Base-by-base conservation (phyloP, 2,888 invertebrate species). In the Athalia circularis region DNA sequence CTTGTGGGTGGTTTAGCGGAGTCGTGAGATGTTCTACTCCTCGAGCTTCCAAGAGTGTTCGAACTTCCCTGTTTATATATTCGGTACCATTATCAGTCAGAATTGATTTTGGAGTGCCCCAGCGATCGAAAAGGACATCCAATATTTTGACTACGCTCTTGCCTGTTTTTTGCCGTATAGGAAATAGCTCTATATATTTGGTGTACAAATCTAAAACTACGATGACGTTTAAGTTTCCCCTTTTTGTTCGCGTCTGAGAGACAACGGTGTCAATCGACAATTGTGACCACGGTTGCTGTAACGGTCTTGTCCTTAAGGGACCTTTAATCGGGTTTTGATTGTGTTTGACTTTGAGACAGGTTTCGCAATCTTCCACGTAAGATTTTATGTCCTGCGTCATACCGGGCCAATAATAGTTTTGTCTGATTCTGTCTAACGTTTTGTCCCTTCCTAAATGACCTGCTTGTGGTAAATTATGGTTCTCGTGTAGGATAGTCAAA, bases 371-470 rank as follows among this genome's bases (percentile, higher is more conserved):
- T 45, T 77, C 50, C 0, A 80, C 54, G 5, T 76, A 75, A 6
- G 65, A 54, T 62, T 80, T 80, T 5, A 81, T 57, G 65, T 80
- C 81, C 11, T 68, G 59, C 0, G 79, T 59, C 79, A 80, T 80
- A 9, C 79, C 79, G 3, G 76, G 77, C 79, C 79, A 65, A 29
- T 76, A 65, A 57, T 78, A 80, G 6, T 70, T 78, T 65, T 80
- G 80, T 11, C 80, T 59, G 6, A 80, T 79, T n/a, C 79, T 61
- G 7, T 80, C 79, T 8, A 77, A 47, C 2, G 80, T 81, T 0
- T 81, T 81, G 29, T 80, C 79, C 9, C 76, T 75, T 0, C 81
- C 80, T n/a, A 81, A 54, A 59, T 80, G 79, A 45, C 77, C 79
- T 79, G 77, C 76, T 65, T 79, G 78, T 3, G 81, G 79, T 1